These are phyloP conservation scores for Zootermopsis nevadensis DNA, from an alignment of 2,888 invertebrate genomes.

Conservation along the genomic window DNA sequence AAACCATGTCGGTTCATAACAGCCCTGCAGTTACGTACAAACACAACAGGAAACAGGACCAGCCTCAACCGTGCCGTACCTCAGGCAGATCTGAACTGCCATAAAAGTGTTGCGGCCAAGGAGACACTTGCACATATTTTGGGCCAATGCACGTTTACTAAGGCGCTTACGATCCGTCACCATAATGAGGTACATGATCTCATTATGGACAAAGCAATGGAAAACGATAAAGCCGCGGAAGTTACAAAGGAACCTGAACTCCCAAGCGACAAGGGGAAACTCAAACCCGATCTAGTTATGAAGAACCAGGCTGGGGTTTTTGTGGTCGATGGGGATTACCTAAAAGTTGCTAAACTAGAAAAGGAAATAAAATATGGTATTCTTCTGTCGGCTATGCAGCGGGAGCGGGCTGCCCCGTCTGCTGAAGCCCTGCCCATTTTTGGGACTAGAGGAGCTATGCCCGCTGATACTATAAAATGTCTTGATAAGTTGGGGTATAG, in stretches of 20 bases:
- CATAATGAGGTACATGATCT: constrained; percentile 42
- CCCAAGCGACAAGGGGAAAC: constrained; percentile 51
- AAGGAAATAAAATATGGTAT: too few relatives aligned
- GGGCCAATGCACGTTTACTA: constrained; percentile 51
- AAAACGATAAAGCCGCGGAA: neutral
- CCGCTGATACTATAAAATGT: too few relatives aligned
- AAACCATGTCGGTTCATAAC: constrained; percentile 57
- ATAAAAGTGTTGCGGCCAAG: constrained; percentile 55
- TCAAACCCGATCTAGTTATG: constrained; percentile 58
- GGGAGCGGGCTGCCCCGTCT: too few relatives aligned
- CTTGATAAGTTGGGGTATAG: too few relatives aligned
- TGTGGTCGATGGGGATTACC: constrained; percentile 58
- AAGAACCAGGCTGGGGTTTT: constrained; percentile 54
- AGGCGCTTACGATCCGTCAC: constrained; percentile 14
- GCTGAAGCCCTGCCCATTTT: too few relatives aligned
- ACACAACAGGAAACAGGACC: constrained; percentile 54
- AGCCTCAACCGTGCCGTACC: neutral
- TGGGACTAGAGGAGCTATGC: too few relatives aligned
- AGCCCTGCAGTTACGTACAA: constrained; percentile 57
- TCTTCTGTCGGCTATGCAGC: too few relatives aligned
- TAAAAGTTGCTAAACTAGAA: too few relatives aligned
- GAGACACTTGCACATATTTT: constrained; percentile 59
- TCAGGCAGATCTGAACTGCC: constrained; percentile 52
- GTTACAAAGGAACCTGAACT: constrained; percentile 1
- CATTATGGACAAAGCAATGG: neutral